Evolutionary conservation across 2,797 vertebrate species (phyloP).

Genomic region (Amblyraja radiata): DNA sequence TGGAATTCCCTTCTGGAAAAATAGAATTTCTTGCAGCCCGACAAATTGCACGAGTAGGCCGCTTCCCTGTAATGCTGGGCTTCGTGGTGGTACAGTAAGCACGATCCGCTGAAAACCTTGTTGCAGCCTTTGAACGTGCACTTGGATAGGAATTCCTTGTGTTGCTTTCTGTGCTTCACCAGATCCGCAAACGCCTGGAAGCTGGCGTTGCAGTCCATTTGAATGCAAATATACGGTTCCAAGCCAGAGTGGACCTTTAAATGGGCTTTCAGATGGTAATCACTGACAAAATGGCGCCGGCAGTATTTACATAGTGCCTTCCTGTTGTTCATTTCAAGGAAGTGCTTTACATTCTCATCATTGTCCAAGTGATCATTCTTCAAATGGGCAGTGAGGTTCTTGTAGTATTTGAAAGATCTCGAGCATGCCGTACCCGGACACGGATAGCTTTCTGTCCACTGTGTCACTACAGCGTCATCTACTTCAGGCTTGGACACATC

Average conservation of each 20-base stretch:
- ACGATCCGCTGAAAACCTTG: slow-evolving; percentile 83
- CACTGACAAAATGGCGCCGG: slow-evolving; percentile 81
- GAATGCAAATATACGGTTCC: slow-evolving; percentile 77
- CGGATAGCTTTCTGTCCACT: slow-evolving; percentile 78
- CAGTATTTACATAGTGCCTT: slow-evolving; percentile 90
- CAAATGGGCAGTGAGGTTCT: slow-evolving; percentile 88
- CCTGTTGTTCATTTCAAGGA: slow-evolving; percentile 84
- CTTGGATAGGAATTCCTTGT: slow-evolving; percentile 79
- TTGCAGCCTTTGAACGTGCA: slow-evolving; percentile 90
- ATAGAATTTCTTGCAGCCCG: slow-evolving; percentile 84
- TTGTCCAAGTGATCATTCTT: slow-evolving; percentile 82
- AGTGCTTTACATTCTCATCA: slow-evolving; percentile 87
- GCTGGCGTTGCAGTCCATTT: slow-evolving; percentile 74
- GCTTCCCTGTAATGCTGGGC: slow-evolving; percentile 96
- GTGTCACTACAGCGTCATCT: not conserved
- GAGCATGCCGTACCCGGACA: slow-evolving; percentile 85
- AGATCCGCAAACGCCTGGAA: slow-evolving; percentile 83
- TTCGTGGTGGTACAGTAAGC: slow-evolving; percentile 93
- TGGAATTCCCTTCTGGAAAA: slow-evolving; percentile 86
- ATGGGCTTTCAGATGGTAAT: slow-evolving; percentile 83
- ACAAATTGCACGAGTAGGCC: slow-evolving; percentile 76
- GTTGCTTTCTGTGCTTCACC: slow-evolving; percentile 84
- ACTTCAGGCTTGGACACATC: not conserved
- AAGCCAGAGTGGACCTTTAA: slow-evolving; percentile 76
- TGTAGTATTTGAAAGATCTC: slow-evolving; percentile 86